Base-by-base conservation (phyloP, 2,888 invertebrate species). In the Hydropsyche betteni region DNA sequence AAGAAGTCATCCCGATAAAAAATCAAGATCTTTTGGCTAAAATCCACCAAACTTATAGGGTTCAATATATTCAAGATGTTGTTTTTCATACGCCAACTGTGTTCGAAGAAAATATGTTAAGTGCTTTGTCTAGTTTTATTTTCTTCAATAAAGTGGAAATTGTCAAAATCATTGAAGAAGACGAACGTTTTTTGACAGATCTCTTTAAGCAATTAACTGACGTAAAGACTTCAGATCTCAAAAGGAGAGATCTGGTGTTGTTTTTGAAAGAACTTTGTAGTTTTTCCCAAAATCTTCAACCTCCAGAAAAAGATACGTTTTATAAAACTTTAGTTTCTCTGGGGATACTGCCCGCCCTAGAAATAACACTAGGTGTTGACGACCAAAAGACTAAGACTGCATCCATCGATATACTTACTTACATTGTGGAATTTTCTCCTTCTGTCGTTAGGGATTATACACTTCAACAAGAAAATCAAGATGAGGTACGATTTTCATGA, bases 81-180 rank as follows among this genome's bases (percentile, higher is more conserved):
- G 99, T 99, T 82, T 89, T 99, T 83, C 99, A 99, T 34, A 97
- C 99, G 69, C 99, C 99, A 10, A 98, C 98, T 81, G 96, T 99
- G 81, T 99, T 99, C 86, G 99, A 99, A 84, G 99, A 99, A 86
- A 99, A 99, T 85, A 93, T 99, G 91, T 90, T 99, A 80, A 98
- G 97, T 82, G 97, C 98, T 78, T 89, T 99, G 82, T 96, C 95
- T 84, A 98, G 98, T 89, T 99, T 99, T 89, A 96, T 99, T 87
- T 99, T 98, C 90, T 99, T 99, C 88, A 99, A 98, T 88, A 99
- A 99, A 89, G 96, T 98, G 84, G 99, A 99, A 89, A 99, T 99
- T 87, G 98, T 99, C 81, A 97, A 95, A 81, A 90, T 97, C 83
- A 95, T 99, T 84, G 93, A 99, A 89, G 98, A 99, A 83, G 99